Percentiles rank a stretch among this genome's conserved stretches.
phyloP scores from a whole-genome alignment of 2,113 vertebrate genomes.

The Alectura lathami region DNA sequence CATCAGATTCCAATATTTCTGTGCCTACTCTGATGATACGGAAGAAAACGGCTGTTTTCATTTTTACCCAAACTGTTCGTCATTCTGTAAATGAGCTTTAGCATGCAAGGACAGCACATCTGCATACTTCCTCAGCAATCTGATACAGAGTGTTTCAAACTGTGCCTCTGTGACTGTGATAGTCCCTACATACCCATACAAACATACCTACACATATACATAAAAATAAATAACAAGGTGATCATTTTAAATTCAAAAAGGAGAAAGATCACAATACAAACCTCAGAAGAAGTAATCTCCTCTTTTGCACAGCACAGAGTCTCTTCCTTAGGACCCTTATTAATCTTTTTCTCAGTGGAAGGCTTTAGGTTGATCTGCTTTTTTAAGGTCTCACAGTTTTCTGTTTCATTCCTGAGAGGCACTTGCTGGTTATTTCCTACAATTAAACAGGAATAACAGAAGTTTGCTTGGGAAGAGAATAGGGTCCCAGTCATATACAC shows the following conservation, averaged over 20 bases:
- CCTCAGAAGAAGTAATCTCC: slow-evolving; percentile 69
- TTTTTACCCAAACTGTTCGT: neutral
- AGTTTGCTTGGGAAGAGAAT: slow-evolving; percentile 7
- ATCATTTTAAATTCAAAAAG: neutral
- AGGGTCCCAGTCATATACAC: neutral
- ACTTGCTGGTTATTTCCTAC: slow-evolving; percentile 77
- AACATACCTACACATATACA: neutral
- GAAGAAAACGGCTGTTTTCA: neutral
- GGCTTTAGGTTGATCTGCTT: slow-evolving; percentile 69
- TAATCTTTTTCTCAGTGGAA: slow-evolving; percentile 73
- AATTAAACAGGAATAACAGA: slow-evolving; percentile 43
- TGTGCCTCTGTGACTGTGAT: neutral
- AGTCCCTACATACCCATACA: neutral
- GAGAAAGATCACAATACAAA: slow-evolving; percentile 34
- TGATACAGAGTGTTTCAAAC: neutral
- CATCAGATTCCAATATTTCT: neutral
- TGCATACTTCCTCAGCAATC: neutral
- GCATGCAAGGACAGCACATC: neutral
- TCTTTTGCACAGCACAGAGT: slow-evolving; percentile 60
- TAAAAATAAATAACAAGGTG: neutral
- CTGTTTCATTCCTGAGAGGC: slow-evolving; percentile 75
- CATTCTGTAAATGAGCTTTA: neutral
- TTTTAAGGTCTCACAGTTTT: slow-evolving; percentile 74
- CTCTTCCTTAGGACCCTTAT: slow-evolving; percentile 71
- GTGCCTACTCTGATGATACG: neutral